These are phyloP conservation scores for Artibeus lituratus DNA, from an alignment of 2,797 vertebrate species.

Conservation along the genomic window DNA sequence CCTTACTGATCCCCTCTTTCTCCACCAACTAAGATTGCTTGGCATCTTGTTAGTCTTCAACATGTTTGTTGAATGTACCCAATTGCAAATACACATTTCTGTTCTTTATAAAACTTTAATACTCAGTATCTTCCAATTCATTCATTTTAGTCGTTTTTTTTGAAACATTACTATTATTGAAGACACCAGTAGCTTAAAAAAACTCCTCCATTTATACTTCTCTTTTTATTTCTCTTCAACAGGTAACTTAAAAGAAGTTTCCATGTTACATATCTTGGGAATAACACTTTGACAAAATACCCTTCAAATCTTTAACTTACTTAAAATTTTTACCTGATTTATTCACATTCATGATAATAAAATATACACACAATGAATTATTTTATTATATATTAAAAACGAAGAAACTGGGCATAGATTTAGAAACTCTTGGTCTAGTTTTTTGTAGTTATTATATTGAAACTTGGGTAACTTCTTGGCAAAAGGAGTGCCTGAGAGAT, in stretches of 20 bases:
- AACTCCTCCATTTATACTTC: neutral
- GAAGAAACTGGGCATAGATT: neutral
- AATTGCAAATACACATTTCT: neutral
- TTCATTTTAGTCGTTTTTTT: neutral
- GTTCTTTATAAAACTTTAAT: neutral
- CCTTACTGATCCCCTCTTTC: neutral
- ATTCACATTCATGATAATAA: neutral
- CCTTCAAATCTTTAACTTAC: neutral
- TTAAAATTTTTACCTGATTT: neutral
- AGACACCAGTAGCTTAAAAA: neutral
- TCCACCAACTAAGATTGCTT: neutral
- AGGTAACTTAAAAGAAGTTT: neutral
- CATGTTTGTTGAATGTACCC: neutral
- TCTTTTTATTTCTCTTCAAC: neutral
- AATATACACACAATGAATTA: neutral
- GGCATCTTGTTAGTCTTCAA: neutral
- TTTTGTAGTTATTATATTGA: neutral
- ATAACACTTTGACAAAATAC: neutral
- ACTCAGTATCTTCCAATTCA: neutral
- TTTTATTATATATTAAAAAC: constrained; percentile 2
- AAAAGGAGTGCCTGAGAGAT: neutral
- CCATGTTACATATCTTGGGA: neutral
- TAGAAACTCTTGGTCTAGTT: neutral
- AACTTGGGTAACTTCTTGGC: neutral
- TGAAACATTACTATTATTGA: neutral